Conservation (phyloP, 53 echinoderm and acorn worm species). For the Hippasteria phrygiana region DNA sequence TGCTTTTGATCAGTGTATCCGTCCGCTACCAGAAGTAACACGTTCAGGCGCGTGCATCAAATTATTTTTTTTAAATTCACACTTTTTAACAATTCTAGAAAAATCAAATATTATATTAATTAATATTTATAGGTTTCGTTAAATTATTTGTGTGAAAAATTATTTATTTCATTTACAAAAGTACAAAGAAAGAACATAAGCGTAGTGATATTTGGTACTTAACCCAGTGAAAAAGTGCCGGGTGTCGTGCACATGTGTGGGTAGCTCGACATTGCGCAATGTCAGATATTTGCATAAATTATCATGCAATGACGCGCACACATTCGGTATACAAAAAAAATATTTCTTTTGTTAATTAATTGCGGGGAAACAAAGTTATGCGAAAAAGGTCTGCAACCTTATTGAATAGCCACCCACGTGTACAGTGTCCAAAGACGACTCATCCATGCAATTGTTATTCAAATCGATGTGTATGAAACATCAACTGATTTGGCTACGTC, state of each 20-base stretch:
- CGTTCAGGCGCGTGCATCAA: neutral
- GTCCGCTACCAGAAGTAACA: conserved; percentile 51
- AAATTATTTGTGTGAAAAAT: neutral
- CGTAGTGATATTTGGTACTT: conserved; percentile 54
- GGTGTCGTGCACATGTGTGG: conserved; percentile 57
- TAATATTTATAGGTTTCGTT: neutral
- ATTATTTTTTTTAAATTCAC: neutral
- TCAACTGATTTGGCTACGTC: too few species aligned
- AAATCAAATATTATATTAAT: neutral
- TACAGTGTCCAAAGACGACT: too few species aligned
- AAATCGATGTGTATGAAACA: too few species aligned
- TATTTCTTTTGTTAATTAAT: conserved; percentile 7
- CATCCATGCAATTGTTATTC: too few species aligned
- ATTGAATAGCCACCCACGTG: too few species aligned
- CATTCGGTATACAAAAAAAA: neutral
- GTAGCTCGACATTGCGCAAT: conserved; percentile 57
- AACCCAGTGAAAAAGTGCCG: conserved; percentile 33
- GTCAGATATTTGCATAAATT: conserved; percentile 13
- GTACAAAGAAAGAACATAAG: neutral
- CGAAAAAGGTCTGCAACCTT: too few species aligned
- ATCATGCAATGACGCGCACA: conserved; percentile 34
- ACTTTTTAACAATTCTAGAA: neutral
- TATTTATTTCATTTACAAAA: neutral
- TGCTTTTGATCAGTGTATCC: conserved; percentile 15
- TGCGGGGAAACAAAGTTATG: neutral